A percentile compares a stretch with the other conserved stretches of the same genome.
Conservation (phyloP, 92 coral and sea anemone genomes). For the Umimayanthus kanabou region DNA sequence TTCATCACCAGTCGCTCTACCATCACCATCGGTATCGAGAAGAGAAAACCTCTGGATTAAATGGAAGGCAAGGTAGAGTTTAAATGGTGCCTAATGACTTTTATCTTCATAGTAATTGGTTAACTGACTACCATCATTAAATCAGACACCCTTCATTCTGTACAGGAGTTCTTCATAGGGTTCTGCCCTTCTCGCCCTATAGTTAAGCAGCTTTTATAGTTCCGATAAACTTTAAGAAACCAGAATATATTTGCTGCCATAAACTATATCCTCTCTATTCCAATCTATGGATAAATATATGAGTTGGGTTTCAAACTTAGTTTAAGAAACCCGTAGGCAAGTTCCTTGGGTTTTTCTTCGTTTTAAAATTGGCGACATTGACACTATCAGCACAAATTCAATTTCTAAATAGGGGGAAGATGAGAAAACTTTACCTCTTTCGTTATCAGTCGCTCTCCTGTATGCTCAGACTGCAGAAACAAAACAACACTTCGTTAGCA, state of each 20-base stretch:
- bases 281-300: no score
- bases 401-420: neutral
- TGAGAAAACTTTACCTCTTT: constrained; percentile 51
- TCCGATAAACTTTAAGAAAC: no score
- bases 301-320: no score
- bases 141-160: no score
- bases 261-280: no score
- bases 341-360: no score
- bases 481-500: neutral
- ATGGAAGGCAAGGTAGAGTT: neutral
- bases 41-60: constrained; percentile 68
- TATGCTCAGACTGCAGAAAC: constrained; percentile 73
- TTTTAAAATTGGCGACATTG: neutral
- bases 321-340: no score
- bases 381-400: neutral
- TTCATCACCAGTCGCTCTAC: constrained; percentile 65
- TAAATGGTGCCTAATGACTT: neutral
- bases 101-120: neutral
- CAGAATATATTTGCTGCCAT: no score
- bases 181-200: no score
- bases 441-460: constrained; percentile 76
- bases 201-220: no score
- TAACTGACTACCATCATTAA: neutral
- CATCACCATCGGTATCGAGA: constrained; percentile 77
- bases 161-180: no score